These are phyloP conservation scores for Odontomachus brunneus DNA, from an alignment of 1,140 invertebrate genomes.

Conservation along the genomic window DNA sequence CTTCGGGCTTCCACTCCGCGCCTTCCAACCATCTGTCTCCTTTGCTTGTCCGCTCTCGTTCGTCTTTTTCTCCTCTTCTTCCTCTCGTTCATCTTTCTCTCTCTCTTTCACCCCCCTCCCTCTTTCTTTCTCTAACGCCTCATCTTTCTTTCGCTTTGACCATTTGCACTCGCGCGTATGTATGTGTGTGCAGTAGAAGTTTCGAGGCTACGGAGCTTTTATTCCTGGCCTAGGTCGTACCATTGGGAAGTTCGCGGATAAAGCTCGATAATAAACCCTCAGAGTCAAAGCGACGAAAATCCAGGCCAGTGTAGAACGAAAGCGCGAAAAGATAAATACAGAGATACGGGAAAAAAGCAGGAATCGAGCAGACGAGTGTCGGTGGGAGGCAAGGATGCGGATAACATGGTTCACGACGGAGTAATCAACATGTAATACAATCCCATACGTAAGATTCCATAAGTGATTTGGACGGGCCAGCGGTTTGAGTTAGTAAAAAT, in stretches of 20 bases:
- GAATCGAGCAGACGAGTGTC: conserved; percentile 1
- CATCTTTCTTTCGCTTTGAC: conserved; percentile 63
- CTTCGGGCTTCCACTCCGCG: conserved; percentile 23
- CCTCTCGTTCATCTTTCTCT: not conserved
- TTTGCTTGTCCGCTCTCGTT: conserved; percentile 54
- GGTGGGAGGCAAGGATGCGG: too few relatives aligned
- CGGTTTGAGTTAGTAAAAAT: too few relatives aligned
- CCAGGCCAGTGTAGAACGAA: conserved; percentile 38
- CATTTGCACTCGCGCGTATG: conserved; percentile 55
- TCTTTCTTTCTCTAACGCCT: conserved; percentile 16
- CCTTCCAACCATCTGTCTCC: conserved; percentile 54
- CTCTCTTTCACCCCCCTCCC: not conserved
- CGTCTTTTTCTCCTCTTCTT: conserved; percentile 23
- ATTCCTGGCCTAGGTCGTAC: conserved; percentile 68
- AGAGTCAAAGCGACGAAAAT: conserved; percentile 72
- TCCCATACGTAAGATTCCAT: too few relatives aligned
- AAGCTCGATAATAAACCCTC: conserved; percentile 76
- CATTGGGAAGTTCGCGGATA: conserved; percentile 71
- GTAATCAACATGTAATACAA: too few relatives aligned
- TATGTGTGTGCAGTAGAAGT: conserved; percentile 62
- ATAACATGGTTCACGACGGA: too few relatives aligned
- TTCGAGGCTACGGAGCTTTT: conserved; percentile 70
- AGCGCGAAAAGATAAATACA: conserved; percentile 32
- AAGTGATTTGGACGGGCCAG: too few relatives aligned
- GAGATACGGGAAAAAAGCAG: not conserved